Evolutionary conservation across 1,140 invertebrate species (phyloP).

Genomic region (Homarus americanus): DNA sequence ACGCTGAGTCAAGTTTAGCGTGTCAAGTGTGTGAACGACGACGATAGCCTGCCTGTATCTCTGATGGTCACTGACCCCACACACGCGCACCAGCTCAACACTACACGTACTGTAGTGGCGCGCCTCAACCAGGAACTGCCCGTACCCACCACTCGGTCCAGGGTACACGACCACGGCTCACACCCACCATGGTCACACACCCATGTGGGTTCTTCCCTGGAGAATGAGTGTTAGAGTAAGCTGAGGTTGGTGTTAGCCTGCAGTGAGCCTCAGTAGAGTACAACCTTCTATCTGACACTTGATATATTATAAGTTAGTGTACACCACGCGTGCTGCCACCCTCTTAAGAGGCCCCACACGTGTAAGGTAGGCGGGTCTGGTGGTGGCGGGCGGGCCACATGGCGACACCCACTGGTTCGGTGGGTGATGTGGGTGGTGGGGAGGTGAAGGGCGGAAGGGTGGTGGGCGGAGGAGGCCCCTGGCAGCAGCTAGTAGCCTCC

Average conservation of each 20-base stretch:
- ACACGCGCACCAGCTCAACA: too few species aligned
- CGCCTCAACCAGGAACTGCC: not conserved
- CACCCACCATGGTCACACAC: not conserved
- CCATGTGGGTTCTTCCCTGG: not conserved
- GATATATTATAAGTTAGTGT: too few species aligned
- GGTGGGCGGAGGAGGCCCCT: constrained; percentile 44
- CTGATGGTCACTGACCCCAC: too few species aligned
- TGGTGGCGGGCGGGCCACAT: not conserved
- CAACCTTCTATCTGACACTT: too few species aligned
- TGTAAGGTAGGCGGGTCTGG: not conserved
- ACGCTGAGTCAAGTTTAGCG: not conserved
- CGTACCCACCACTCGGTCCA: too few species aligned
- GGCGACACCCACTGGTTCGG: constrained; percentile 31
- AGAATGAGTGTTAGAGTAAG: not conserved
- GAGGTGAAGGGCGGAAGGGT: not conserved
- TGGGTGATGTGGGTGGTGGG: constrained; percentile 15
- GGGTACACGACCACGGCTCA: not conserved
- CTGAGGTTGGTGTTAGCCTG: not conserved
- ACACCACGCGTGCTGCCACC: too few species aligned
- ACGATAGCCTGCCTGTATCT: too few species aligned
- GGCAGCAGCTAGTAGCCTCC: constrained; percentile 72
- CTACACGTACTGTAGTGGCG: too few species aligned
- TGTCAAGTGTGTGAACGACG: too few species aligned
- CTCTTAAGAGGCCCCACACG: not conserved
- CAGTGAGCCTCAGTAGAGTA: not conserved